Evolutionary conservation across 2,797 vertebrate species (phyloP), one percentile per base, ranked within the genome.

Genomic region (Chelon labrosus): DNA sequence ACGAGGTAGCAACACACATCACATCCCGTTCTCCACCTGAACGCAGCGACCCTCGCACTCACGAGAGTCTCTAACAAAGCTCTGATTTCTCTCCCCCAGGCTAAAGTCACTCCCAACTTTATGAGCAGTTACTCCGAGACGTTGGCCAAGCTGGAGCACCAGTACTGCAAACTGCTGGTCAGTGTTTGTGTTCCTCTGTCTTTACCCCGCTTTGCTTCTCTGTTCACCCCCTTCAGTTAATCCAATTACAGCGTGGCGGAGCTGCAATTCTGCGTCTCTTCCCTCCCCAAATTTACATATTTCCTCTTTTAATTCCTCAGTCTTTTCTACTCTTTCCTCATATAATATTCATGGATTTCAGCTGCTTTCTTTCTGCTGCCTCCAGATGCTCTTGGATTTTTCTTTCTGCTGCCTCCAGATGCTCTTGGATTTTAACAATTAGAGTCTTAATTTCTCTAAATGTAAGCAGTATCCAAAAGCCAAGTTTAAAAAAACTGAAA

Each of bases 111-210:
- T 49, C 93, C 93, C 0, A 97, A 97, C 94, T 98, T 98, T 84
- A 95, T 87, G 5, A 95, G 94, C 51, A 99, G 94, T 89, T 99
- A 99, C 92, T 95, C 93, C 0, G 98, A 99, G 84, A 98, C 97
- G 0, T 90, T 99, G 67, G 95, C 94, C 82, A 99, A 99, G 86
- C 93, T 99, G 93, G 98, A 99, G 91, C 96, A 96, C 0, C 97
- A 99, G 86, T 98, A 99, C 93, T 97, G 96, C 95, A 99, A 99
- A 89, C 91, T 99, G 61, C 93, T 96, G 95, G 98, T 99, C 81
- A 96, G 97, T 91, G 97, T 91, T n/a, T 62, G 42, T 19, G 10
- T 42, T 10, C 27, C 11, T 71, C 9, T n/a, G 42, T 57, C 39
- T 54, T 38, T 17, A 9, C 11, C n/a, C 22, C 25, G 56, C 70